Evolutionary conservation across 2,797 vertebrate species (phyloP).

Genomic region (Staurois parvus): DNA sequence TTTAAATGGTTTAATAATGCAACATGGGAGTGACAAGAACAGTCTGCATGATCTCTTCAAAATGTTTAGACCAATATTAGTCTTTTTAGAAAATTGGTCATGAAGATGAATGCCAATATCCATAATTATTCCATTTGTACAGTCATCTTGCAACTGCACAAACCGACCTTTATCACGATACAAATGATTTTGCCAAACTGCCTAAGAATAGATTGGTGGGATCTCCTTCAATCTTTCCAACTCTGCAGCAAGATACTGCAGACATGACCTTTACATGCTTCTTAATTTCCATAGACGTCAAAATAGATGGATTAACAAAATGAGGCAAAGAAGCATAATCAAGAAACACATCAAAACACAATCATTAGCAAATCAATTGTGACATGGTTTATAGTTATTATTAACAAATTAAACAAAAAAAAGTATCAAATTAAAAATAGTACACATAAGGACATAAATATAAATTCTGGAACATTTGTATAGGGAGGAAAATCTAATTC

Average conservation of each 20-base stretch:
- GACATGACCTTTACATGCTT: not conserved
- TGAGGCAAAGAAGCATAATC: not conserved
- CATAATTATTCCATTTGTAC: not conserved
- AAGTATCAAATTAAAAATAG: not conserved
- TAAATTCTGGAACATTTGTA: not conserved
- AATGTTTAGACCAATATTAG: not conserved
- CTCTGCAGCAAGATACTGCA: not conserved
- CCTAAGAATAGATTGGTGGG: not conserved
- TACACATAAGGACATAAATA: not conserved
- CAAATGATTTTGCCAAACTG: not conserved
- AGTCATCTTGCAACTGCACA: not conserved
- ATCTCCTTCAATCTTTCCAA: not conserved
- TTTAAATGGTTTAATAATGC: too few relatives aligned
- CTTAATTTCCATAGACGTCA: not conserved
- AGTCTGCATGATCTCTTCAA: not conserved
- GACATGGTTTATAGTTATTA: too few relatives aligned
- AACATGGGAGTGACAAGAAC: too few relatives aligned
- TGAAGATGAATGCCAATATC: not conserved
- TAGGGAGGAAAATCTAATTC: not conserved
- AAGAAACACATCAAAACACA: not conserved
- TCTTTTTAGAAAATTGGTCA: not conserved
- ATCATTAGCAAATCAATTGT: not conserved
- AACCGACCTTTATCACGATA: not conserved
- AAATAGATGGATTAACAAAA: not conserved
- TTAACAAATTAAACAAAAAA: not conserved